phyloP scores from a whole-genome alignment of 2,797 vertebrate genomes.

The Bryconaethiops microstoma region DNA sequence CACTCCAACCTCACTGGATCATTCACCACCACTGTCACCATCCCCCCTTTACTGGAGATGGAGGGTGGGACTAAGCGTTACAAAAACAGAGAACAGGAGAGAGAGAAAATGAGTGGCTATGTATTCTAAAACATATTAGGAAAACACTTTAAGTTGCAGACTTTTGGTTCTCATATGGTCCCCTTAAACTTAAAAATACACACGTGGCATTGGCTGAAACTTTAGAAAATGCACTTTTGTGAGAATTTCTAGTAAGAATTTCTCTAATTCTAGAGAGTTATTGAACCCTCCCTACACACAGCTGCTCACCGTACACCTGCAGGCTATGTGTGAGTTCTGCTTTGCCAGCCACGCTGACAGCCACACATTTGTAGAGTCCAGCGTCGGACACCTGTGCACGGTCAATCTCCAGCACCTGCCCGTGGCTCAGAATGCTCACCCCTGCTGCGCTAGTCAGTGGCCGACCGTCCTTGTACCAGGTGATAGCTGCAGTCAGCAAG shows the following conservation, averaged over 20 bases:
- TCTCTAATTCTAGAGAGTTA: neutral
- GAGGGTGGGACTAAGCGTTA: slow-evolving; percentile 83
- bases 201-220: too few relatives aligned
- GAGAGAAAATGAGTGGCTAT: neutral
- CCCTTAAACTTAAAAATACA: too few relatives aligned
- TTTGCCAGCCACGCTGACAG: slow-evolving; percentile 85
- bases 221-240: too few relatives aligned
- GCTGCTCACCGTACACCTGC: slow-evolving; percentile 88
- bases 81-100: neutral
- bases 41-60: slow-evolving; percentile 84
- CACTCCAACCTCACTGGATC: slow-evolving; percentile 87
- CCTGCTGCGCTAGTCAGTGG: slow-evolving; percentile 75
- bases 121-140: neutral
- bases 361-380: slow-evolving; percentile 90
- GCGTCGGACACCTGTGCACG: slow-evolving; percentile 85
- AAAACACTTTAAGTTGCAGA: neutral
- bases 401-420: slow-evolving; percentile 83
- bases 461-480: slow-evolving; percentile 90
- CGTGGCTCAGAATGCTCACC: slow-evolving; percentile 77
- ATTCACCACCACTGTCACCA: slow-evolving; percentile 88
- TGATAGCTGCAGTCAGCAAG: slow-evolving; percentile 76
- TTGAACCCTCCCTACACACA: neutral
- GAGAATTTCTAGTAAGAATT: too few relatives aligned
- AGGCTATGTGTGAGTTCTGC: slow-evolving; percentile 85
- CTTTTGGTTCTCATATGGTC: too few relatives aligned